These are phyloP conservation scores for Xanthorhoe spadicearia DNA, from an alignment of 2,888 invertebrate species.

Conservation along the genomic window DNA sequence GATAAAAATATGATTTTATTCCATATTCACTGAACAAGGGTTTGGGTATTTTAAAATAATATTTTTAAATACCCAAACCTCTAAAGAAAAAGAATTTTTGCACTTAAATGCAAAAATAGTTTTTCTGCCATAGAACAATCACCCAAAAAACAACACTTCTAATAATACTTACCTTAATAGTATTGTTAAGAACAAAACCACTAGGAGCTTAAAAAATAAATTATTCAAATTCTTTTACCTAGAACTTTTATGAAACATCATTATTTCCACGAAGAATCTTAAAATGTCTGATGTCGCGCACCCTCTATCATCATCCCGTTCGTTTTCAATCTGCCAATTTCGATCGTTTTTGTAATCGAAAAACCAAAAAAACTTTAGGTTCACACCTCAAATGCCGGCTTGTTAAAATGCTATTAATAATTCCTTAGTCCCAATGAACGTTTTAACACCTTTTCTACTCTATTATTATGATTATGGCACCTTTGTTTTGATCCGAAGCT, in stretches of 20 bases:
- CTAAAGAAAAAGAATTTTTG: too few species aligned
- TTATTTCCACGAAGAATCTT: not conserved
- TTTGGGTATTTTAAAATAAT: too few species aligned
- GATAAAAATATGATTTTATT: too few species aligned
- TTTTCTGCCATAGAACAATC: too few species aligned
- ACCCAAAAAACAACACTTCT: too few species aligned
- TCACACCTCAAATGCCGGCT: constrained; percentile 74
- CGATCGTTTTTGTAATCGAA: constrained; percentile 21
- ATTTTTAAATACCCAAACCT: too few species aligned
- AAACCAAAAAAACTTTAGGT: constrained; percentile 53
- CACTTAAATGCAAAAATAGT: too few species aligned
- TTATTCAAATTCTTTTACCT: not conserved
- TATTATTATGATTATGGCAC: constrained; percentile 80
- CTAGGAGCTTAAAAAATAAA: not conserved
- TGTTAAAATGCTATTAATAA: constrained; percentile 84
- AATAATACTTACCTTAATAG: too few species aligned
- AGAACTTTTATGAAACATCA: not conserved
- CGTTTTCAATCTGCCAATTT: constrained; percentile 30
- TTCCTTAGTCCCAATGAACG: constrained; percentile 82
- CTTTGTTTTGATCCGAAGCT: constrained; percentile 53
- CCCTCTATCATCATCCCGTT: constrained; percentile 25
- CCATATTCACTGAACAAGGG: too few species aligned
- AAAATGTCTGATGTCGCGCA: constrained; percentile 10
- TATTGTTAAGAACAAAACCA: too few species aligned
- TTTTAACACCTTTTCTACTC: constrained; percentile 83